These are phyloP conservation scores for Drosophila kikkawai DNA, from an alignment of 1,140 invertebrate species.

Conservation along the genomic window DNA sequence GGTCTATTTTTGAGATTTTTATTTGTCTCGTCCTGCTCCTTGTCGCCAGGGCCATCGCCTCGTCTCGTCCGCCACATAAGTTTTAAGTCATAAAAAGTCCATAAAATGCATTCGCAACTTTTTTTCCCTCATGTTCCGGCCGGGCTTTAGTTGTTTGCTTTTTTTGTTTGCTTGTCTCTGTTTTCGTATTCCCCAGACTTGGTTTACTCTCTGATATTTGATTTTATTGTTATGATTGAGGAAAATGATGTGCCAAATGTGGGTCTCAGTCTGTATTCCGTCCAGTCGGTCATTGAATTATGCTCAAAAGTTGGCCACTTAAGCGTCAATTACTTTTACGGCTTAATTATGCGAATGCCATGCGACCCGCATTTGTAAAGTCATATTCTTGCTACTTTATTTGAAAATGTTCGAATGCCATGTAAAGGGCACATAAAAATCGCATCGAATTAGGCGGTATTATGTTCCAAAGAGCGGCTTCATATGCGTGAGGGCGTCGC, in stretches of 20 bases:
- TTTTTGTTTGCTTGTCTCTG: constrained; percentile 22
- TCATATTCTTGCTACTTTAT: constrained; percentile 19
- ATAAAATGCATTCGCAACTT: constrained; percentile 81
- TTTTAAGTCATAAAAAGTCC: constrained; percentile 81
- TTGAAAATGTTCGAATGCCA: constrained; percentile 47
- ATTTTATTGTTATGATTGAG: constrained; percentile 78
- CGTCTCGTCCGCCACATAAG: constrained; percentile 65
- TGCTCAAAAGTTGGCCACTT: constrained; percentile 72
- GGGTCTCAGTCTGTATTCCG: constrained; percentile 15
- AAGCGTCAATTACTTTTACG: constrained; percentile 76
- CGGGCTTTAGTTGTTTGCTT: constrained; percentile 3
- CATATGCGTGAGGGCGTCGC: constrained; percentile 48
- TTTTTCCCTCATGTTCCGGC: constrained; percentile 26
- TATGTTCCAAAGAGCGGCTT: not conserved
- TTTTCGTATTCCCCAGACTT: constrained; percentile 27
- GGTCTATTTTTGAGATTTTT: constrained; percentile 46
- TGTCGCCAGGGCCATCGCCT: constrained; percentile 20
- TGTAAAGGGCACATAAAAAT: constrained; percentile 70
- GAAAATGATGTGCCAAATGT: constrained; percentile 78
- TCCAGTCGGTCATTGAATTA: constrained; percentile 57
- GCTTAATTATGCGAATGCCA: constrained; percentile 71
- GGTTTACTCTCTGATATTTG: constrained; percentile 60
- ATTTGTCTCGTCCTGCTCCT: constrained; percentile 32
- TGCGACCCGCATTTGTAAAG: constrained; percentile 54
- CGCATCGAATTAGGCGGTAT: constrained; percentile 41